Base-by-base conservation (phyloP, 2,797 vertebrate species). In the Heliangelus exortis region DNA sequence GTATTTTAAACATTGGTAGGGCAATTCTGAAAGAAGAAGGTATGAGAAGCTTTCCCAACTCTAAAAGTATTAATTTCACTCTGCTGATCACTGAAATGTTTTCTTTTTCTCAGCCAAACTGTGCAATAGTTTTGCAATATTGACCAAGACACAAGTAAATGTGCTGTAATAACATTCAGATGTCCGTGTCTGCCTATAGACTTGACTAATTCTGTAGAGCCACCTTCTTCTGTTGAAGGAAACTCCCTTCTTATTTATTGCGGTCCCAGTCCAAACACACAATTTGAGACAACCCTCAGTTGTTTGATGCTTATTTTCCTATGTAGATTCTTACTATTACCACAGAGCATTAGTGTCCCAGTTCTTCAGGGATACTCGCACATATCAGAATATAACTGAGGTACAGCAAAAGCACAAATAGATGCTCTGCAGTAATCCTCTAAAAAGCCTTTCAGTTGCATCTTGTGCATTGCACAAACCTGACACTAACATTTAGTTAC, bases 41-140 rank as follows among this genome's bases (percentile, higher is more conserved):
- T 45, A 77, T 15, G n/a, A 81, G 45, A 88, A 50, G 26, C 12
- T 77, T 85, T 92, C 58, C 54, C 45, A 90, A 3, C 20, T 7
- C 23, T 61, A 18, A 28, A 84, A 57, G 45, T 48, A 67, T 54
- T 58, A 2, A 68, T 81, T 86, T 81, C 22, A 65, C 14, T 86
- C 50, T 65, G 41, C 31, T 73, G 48, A 55, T 34, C 14, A 33
- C 12, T 39, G 41, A 74, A 54, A 65, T 47, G 7, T 83, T 92
- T 94, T 92, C 33, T 85, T 93, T 84, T 82, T 94, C 62, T 95
- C 50, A 65, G 26, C 6, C 73, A 65, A 72, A 78, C 41, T 43
- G 43, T 18, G 50, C 29, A 88, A 68, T 12, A 22, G 12, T 91
- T 78, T 86, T 78, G 69, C 73, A 94, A 33, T 75, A 68, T 39